These are phyloP conservation scores for Eutolmus rufibarbis DNA, from an alignment of 2,888 invertebrate species.

Conservation along the genomic window DNA sequence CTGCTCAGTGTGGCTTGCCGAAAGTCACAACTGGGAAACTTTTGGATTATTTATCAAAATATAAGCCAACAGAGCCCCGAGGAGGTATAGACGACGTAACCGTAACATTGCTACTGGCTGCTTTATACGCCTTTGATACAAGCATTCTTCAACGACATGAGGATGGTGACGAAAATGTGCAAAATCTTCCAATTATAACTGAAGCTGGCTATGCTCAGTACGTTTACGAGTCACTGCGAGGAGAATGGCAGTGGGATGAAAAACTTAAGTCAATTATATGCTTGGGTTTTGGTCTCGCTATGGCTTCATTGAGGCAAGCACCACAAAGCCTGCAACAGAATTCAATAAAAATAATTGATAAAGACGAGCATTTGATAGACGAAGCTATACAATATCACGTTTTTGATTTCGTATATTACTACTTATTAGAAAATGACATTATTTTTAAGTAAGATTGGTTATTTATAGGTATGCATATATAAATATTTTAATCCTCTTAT, in stretches of 20 bases:
- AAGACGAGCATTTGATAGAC: slow-evolving; percentile 82
- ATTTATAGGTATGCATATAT: neutral
- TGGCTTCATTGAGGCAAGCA: slow-evolving; percentile 70
- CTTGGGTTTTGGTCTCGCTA: slow-evolving; percentile 75
- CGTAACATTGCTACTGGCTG: slow-evolving; percentile 80
- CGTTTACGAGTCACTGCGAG: slow-evolving; percentile 64
- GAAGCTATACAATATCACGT: slow-evolving; percentile 79
- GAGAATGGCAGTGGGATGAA: slow-evolving; percentile 52
- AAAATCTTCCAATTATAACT: slow-evolving; percentile 71
- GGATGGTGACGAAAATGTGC: slow-evolving; percentile 76
- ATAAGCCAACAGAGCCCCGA: slow-evolving; percentile 65
- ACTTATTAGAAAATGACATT: slow-evolving; percentile 73
- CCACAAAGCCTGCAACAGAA: slow-evolving; percentile 67
- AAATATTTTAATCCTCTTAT: neutral
- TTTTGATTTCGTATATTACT: slow-evolving; percentile 79
- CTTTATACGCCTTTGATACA: slow-evolving; percentile 83
- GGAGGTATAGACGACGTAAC: slow-evolving; percentile 82
- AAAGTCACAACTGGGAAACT: slow-evolving; percentile 74
- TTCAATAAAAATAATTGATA: slow-evolving; percentile 67
- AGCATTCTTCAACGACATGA: slow-evolving; percentile 79
- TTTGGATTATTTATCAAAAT: slow-evolving; percentile 60
- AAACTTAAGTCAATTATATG: slow-evolving; percentile 67
- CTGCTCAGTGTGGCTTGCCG: slow-evolving; percentile 78
- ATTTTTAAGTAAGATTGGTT: slow-evolving; percentile 66
- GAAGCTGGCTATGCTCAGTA: slow-evolving; percentile 68